A percentile compares a stretch with the other conserved stretches of the same genome.
These are phyloP conservation scores for Calosoma granatense DNA, from an alignment of 1,140 invertebrate species.

Conservation along the genomic window DNA sequence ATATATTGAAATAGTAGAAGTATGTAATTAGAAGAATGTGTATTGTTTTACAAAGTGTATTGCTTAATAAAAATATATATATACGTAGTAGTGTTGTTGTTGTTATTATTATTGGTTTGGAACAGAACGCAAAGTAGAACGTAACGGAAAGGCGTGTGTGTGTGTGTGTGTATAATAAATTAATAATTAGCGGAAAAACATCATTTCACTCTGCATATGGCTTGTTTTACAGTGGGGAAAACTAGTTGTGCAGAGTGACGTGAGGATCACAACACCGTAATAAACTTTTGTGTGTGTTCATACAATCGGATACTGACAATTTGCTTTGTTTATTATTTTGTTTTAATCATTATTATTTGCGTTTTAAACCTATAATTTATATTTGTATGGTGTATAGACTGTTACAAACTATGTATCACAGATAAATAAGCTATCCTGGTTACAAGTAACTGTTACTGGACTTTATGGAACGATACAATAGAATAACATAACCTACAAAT, in stretches of 20 bases:
- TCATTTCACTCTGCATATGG: not conserved
- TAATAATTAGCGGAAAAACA: too few species aligned
- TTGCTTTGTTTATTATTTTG: not conserved
- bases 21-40: too few species aligned
- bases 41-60: too few species aligned
- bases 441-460: not conserved
- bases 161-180: too few species aligned
- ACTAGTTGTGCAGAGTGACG: not conserved
- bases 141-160: too few species aligned
- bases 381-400: constrained; percentile 4
- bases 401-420: constrained; percentile 8
- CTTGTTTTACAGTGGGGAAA: not conserved
- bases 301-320: not conserved
- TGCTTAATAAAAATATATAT: too few species aligned
- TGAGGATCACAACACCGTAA: not conserved
- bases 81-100: too few species aligned
- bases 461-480: not conserved
- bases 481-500: too few species aligned
- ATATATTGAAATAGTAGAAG: too few species aligned
- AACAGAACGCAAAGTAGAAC: too few species aligned
- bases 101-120: too few species aligned
- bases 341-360: not conserved
- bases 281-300: not conserved
- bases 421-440: not conserved
- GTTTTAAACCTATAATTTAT: constrained; percentile 4